These are phyloP conservation scores for Pangasianodon gigas DNA, from an alignment of 2,113 vertebrate species.

Conservation along the genomic window DNA sequence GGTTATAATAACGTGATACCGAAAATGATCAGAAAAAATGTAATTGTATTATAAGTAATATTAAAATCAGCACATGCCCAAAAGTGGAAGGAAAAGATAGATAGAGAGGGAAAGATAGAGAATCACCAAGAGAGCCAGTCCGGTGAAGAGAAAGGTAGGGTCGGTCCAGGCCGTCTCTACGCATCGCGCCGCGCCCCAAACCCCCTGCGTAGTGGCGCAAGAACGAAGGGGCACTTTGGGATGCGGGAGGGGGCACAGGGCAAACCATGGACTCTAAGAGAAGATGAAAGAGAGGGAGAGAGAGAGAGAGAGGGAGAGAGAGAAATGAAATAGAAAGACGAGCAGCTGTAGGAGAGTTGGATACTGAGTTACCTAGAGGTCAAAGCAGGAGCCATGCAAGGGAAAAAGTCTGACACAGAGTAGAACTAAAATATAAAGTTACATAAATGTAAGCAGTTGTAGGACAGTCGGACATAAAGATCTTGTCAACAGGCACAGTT, in stretches of 20 bases:
- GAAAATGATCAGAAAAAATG: neutral
- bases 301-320: constrained; percentile 4
- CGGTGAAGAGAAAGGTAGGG: constrained; percentile 76
- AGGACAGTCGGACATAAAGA: neutral
- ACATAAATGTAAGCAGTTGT: neutral
- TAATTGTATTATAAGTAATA: neutral
- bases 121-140: constrained; percentile 76
- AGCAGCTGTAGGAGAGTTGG: constrained; percentile 17
- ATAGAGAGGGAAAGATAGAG: constrained; percentile 19
- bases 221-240: constrained; percentile 79
- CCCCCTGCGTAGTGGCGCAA: constrained; percentile 78
- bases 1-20: neutral
- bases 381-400: constrained; percentile 30
- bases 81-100: neutral
- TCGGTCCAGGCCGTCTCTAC: constrained; percentile 74
- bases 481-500: neutral
- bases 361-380: constrained; percentile 16
- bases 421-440: neutral
- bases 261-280: constrained; percentile 72
- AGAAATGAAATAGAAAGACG: constrained; percentile 24
- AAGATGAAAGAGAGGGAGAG: constrained; percentile 15
- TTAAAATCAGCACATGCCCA: constrained; percentile 13
- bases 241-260: constrained; percentile 72
- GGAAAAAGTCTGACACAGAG: constrained; percentile 20
- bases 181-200: constrained; percentile 74